Conservation (phyloP, 2,888 invertebrate species). For the Cantharis lateralis region DNA sequence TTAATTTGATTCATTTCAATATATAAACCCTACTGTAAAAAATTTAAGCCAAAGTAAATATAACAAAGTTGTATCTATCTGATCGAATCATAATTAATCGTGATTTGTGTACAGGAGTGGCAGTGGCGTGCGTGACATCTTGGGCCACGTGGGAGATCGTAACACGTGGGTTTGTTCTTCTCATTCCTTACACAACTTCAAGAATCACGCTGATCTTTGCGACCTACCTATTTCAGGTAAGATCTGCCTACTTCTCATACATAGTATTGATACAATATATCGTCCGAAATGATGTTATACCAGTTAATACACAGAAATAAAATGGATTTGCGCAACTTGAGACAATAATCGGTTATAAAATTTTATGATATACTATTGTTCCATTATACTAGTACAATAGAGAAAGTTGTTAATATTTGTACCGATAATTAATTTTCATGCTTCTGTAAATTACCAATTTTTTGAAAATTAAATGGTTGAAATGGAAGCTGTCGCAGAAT, state of each 20-base stretch:
- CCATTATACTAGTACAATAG: background rate
- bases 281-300: background rate
- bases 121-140: slow-evolving; percentile 47
- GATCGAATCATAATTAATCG: slow-evolving; percentile 34
- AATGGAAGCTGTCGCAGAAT: background rate
- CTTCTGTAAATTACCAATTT: background rate
- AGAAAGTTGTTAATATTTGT: background rate
- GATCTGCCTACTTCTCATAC: slow-evolving; percentile 32
- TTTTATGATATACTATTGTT: background rate
- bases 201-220: slow-evolving; percentile 38
- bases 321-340: background rate
- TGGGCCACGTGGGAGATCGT: slow-evolving; percentile 46
- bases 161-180: slow-evolving; percentile 45
- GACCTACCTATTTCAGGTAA: slow-evolving; percentile 47
- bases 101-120: slow-evolving; percentile 45
- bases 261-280: slow-evolving; percentile 6
- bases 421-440: background rate
- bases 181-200: slow-evolving; percentile 36
- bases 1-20: background rate
- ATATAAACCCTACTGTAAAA: background rate
- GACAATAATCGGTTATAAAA: background rate
- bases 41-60: background rate
- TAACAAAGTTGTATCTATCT: background rate
- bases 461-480: background rate
- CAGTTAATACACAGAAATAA: background rate